These are phyloP conservation scores for Automeris io DNA, from an alignment of 2,888 invertebrate species.

Conservation along the genomic window DNA sequence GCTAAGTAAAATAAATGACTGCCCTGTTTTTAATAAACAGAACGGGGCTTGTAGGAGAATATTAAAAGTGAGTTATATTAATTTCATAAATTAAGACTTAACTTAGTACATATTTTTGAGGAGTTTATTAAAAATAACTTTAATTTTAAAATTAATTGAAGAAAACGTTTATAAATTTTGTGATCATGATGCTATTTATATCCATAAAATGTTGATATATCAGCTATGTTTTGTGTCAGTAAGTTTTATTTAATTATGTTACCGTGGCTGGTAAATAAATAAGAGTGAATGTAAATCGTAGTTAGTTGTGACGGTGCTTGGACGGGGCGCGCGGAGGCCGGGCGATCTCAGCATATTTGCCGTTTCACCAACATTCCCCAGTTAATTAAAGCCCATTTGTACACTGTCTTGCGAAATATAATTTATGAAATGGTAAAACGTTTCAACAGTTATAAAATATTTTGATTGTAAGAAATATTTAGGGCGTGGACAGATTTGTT, in stretches of 20 bases:
- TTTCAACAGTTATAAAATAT: slow-evolving; percentile 44
- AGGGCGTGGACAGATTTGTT: slow-evolving; percentile 19
- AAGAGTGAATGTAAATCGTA: slow-evolving; percentile 60
- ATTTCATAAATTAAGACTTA: not conserved
- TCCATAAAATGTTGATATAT: no score
- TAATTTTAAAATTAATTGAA: no score
- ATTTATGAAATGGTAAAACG: slow-evolving; percentile 62
- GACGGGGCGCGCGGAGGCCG: slow-evolving; percentile 27
- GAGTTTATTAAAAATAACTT: not conserved
- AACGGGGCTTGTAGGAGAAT: slow-evolving; percentile 3
- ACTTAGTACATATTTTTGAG: not conserved
- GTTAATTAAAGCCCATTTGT: slow-evolving; percentile 74
- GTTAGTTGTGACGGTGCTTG: slow-evolving; percentile 41
- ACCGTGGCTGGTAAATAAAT: slow-evolving; percentile 52
- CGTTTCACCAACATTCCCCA: slow-evolving; percentile 65
- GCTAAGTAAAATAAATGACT: not conserved
- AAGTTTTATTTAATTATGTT: slow-evolving; percentile 44
- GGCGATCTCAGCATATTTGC: slow-evolving; percentile 60
- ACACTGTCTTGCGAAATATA: slow-evolving; percentile 66
- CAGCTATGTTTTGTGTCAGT: no score
- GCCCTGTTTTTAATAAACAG: slow-evolving; percentile 2
- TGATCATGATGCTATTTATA: no score
- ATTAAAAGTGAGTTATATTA: slow-evolving; percentile 5
- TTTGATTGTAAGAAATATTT: slow-evolving; percentile 33
- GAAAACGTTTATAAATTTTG: no score